Conservation (phyloP, 2,888 invertebrate species). For the Trissolcus japonicus region DNA sequence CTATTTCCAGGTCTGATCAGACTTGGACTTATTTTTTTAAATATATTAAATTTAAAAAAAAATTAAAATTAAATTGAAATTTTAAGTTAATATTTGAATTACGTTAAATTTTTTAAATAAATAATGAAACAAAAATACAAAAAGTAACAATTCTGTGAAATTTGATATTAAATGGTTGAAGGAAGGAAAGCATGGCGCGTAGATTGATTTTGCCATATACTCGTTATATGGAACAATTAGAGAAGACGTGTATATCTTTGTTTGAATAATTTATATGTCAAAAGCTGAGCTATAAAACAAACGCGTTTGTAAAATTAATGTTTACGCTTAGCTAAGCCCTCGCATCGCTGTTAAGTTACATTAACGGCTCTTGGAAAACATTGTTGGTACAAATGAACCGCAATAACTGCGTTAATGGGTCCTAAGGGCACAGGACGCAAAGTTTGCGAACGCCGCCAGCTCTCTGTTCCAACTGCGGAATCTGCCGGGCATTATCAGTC, state of each 20-base stretch:
- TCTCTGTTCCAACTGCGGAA: constrained; percentile 34
- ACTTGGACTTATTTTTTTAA: too few relatives aligned
- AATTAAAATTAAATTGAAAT: too few relatives aligned
- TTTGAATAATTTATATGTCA: constrained; percentile 16
- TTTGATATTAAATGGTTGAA: too few relatives aligned
- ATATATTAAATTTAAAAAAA: too few relatives aligned
- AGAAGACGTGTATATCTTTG: not conserved
- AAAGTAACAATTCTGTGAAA: too few relatives aligned
- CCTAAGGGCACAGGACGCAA: constrained; percentile 24
- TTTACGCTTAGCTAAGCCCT: constrained; percentile 27
- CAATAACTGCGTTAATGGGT: constrained; percentile 45
- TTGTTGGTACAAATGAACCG: constrained; percentile 48
- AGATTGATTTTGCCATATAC: too few relatives aligned
- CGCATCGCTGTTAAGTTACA: constrained; percentile 19
- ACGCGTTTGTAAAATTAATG: constrained; percentile 30
- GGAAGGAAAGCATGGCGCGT: too few relatives aligned
- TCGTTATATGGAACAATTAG: too few relatives aligned
- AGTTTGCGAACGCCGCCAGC: constrained; percentile 36
- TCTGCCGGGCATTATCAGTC: constrained; percentile 45
- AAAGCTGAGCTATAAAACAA: constrained; percentile 24
- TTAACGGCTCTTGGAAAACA: constrained; percentile 44
- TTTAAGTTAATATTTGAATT: too few relatives aligned
- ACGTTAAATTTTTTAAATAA: too few relatives aligned
- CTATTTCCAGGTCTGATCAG: too few relatives aligned
- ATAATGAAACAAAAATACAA: too few relatives aligned